phyloP scores from a whole-genome alignment of 2,888 invertebrate genomes.

The Noctua pronuba region DNA sequence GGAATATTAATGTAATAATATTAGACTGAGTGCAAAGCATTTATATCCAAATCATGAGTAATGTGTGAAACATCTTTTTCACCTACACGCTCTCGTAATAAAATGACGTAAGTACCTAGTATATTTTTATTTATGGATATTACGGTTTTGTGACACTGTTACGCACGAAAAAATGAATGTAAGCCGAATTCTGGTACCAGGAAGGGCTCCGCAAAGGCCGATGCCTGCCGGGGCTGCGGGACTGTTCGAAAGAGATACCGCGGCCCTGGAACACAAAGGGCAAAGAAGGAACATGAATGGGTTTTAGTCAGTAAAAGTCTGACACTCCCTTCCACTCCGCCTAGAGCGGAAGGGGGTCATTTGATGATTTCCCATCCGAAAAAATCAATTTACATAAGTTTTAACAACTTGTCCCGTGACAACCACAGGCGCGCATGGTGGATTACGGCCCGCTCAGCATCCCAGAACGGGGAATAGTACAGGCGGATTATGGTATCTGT shows the following conservation, averaged over 20 bases:
- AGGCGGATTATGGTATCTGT: no score
- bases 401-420: background rate
- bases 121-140: conserved; percentile 8
- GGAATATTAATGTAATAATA: conserved; percentile 7
- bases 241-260: no score
- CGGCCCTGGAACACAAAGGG: no score
- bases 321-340: no score
- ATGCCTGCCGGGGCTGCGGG: no score
- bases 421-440: background rate
- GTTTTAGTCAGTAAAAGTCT: no score
- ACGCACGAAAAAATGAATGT: background rate
- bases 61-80: background rate
- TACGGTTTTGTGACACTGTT: background rate
- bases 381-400: background rate
- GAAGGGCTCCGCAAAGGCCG: no score
- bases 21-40: background rate
- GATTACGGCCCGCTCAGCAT: background rate
- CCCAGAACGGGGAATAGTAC: background rate
- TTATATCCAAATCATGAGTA: conserved; percentile 11
- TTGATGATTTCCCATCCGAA: no score
- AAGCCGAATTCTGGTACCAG: no score
- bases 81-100: conserved; percentile 1
- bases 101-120: background rate
- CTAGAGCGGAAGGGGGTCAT: no score
- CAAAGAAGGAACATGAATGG: no score